A percentile compares a stretch with the other conserved stretches of the same genome.
Evolutionary conservation across 2,888 invertebrate species (phyloP).

Genomic region (Antheraea yamamai): DNA sequence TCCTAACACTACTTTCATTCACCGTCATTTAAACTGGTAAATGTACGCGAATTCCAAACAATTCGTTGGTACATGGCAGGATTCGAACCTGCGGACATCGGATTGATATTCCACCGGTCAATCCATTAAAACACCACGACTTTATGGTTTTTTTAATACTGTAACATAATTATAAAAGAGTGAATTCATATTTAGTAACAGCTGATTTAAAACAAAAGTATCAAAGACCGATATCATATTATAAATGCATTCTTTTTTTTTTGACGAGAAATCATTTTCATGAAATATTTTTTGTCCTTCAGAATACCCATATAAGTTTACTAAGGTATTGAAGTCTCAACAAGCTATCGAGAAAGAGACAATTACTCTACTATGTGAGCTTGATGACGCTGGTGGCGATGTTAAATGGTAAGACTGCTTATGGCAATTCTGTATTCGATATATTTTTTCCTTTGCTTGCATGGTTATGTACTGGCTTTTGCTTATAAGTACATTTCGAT

Average conservation of each 20-base stretch:
- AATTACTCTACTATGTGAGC: slow-evolving; percentile 95
- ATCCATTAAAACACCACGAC: too few species aligned
- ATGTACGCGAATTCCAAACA: too few species aligned
- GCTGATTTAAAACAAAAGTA: not conserved
- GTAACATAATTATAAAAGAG: not conserved
- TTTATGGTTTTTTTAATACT: too few species aligned
- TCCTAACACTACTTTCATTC: too few species aligned
- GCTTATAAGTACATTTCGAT: not conserved
- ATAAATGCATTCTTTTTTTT: not conserved
- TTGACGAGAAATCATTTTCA: not conserved
- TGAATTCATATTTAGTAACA: not conserved
- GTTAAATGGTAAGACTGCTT: slow-evolving; percentile 89
- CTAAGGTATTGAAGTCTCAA: slow-evolving; percentile 95
- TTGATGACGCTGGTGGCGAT: slow-evolving; percentile 97
- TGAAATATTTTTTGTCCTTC: slow-evolving; percentile 40
- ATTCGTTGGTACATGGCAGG: too few species aligned
- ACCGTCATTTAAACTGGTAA: too few species aligned
- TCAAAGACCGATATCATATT: not conserved
- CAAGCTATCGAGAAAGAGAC: slow-evolving; percentile 97
- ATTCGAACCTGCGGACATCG: too few species aligned
- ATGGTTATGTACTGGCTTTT: not conserved
- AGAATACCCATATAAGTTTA: slow-evolving; percentile 98
- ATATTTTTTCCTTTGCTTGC: not conserved
- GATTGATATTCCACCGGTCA: too few species aligned
- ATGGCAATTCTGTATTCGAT: not conserved